phyloP scores from a whole-genome alignment of 2,797 vertebrate genomes.

The Leucoraja ocellata region DNA sequence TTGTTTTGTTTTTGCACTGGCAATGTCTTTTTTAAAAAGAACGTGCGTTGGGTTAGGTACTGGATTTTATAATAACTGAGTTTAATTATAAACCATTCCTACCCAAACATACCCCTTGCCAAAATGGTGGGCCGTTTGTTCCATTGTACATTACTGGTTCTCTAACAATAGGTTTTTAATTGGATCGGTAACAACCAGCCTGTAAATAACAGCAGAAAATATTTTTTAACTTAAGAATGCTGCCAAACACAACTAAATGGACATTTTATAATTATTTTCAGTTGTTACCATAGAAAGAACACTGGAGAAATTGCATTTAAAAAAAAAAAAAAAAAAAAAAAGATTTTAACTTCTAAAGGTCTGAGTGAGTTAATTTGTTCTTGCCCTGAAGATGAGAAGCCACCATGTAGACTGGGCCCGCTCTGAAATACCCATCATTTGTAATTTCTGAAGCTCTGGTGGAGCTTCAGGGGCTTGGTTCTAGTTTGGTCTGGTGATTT shows the following conservation, averaged over 20 bases:
- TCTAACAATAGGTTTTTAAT: not conserved
- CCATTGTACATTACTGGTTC: not conserved
- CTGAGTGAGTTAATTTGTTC: not conserved
- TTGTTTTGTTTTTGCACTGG: not conserved
- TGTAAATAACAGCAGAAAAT: not conserved
- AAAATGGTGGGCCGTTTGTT: not conserved
- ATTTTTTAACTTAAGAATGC: not conserved
- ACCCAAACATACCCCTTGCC: not conserved
- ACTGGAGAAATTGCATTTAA: not conserved
- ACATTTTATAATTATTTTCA: not conserved
- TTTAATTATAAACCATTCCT: constrained; percentile 17
- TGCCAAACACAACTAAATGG: constrained; percentile 24
- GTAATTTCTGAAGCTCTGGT: not conserved
- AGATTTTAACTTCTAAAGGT: not conserved
- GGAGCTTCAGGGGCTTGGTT: not conserved
- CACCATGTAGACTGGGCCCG: not conserved
- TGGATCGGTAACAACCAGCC: not conserved
- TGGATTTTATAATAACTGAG: constrained; percentile 1
- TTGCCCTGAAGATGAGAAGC: not conserved
- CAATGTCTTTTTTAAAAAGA: not conserved
- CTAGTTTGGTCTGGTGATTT: not conserved
- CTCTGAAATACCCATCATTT: not conserved
- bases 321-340: not conserved
- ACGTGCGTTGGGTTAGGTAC: not conserved
- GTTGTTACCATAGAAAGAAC: not conserved